Evolutionary conservation across 2,113 vertebrate genomes (phyloP), one percentile per base, ranked within the genome.

Genomic region (Crotalus horridus): DNA sequence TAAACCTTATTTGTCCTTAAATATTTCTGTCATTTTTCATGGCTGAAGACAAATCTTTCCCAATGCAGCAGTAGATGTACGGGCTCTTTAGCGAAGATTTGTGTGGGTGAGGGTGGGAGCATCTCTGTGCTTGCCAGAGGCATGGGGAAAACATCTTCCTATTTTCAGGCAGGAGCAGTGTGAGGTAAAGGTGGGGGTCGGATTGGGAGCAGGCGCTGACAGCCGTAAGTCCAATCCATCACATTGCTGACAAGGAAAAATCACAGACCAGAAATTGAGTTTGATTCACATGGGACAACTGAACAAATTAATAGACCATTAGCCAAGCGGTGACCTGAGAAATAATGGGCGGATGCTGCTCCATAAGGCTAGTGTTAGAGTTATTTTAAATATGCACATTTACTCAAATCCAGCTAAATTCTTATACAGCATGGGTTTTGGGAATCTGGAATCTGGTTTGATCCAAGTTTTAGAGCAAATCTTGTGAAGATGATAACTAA

Each of bases 241-340:
- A 99, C 98, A 39, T 91, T 97, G 98, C 98, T 97, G 97, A 97
- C 97, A 97, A 97, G 97, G 97, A 98, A 97, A 97, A 97, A 97
- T 96, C 96, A 97, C 93, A 90, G 12, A 97, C 96, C 97, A 98
- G 98, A 98, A 98, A 99, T 99, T 98, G 98, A 99, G 98, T 99
- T 99, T 98, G 98, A 97, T 98, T 98, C 98, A 98, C 98, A 98
- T 98, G 98, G 97, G 98, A 99, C 98, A 98, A 98, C 95, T 97
- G 98, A 99, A 98, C 99, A 99, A 99, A 99, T 99, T 99, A 99
- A 99, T 99, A 99, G 98, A 98, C 98, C 99, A 99, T 99, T 99
- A 99, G 98, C 99, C 99, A 99, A 98, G 98, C 98, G 85, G 98
- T 99, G 99, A 99, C 99, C 98, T 99, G 98, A 98, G 98, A 98